Percentiles rank a stretch among this genome's conserved stretches.
Conservation (phyloP, 1,140 invertebrate species). For the Scaptomyza montana region DNA sequence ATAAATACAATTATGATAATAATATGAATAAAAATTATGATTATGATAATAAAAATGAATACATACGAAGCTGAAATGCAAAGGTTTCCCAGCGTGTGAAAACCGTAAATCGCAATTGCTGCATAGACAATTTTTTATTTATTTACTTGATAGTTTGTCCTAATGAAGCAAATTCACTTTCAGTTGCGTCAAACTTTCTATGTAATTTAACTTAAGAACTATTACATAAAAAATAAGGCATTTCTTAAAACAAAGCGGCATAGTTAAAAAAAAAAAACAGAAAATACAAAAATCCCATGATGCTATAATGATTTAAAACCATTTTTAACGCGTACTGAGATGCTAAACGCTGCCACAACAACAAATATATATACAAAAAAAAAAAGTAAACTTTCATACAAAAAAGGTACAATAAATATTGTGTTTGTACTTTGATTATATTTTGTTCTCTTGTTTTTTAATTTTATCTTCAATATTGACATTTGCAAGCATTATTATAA, state of each 20-base stretch:
- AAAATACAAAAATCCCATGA: constrained; percentile 26
- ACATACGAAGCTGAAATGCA: constrained; percentile 37
- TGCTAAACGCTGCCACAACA: constrained; percentile 77
- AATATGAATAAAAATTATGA: neutral
- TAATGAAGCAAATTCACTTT: constrained; percentile 43
- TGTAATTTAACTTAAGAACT: constrained; percentile 37
- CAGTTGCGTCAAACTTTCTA: constrained; percentile 39
- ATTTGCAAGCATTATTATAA: constrained; percentile 37
- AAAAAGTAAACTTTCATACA: constrained; percentile 1
- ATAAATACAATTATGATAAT: constrained; percentile 17
- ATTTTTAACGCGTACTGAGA: constrained; percentile 64
- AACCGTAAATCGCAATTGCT: constrained; percentile 3
- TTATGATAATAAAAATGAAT: constrained; percentile 40
- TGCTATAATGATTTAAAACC: constrained; percentile 36
- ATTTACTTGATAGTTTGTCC: constrained; percentile 31
- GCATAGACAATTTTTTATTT: constrained; percentile 39
- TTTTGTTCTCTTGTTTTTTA: constrained; percentile 58
- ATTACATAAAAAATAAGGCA: constrained; percentile 43
- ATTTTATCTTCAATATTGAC: constrained; percentile 33
- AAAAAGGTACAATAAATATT: constrained; percentile 36
- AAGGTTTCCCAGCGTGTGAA: constrained; percentile 56
- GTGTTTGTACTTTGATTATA: constrained; percentile 65
- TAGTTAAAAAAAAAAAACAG: neutral
- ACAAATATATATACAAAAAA: constrained; percentile 27
- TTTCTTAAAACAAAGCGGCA: constrained; percentile 41